Evolutionary conservation across 2,888 invertebrate species (phyloP).

Genomic region (Bembecia ichneumoniformis): DNA sequence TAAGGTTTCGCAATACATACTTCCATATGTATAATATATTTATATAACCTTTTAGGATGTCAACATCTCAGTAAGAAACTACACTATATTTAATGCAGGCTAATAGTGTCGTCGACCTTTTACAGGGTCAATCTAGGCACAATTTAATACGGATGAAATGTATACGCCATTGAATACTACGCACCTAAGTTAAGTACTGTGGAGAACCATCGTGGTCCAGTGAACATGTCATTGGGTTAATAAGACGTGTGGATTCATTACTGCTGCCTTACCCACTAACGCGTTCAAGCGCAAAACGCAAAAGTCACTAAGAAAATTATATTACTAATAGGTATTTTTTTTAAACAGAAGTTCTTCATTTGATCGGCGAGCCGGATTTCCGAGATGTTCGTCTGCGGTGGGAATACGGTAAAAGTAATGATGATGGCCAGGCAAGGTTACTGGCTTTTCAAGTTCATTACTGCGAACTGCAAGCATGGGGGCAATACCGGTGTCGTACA

Average conservation of each 20-base stretch:
- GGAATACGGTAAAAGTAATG: slow-evolving; percentile 67
- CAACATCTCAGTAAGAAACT: neutral
- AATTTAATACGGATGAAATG: slow-evolving; percentile 9
- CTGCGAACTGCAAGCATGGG: slow-evolving; percentile 86
- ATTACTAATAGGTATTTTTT: slow-evolving; percentile 9
- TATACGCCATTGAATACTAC: slow-evolving; percentile 10
- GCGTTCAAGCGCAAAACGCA: slow-evolving; percentile 9
- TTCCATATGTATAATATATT: no score
- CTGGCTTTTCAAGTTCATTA: slow-evolving; percentile 80
- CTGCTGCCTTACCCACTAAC: slow-evolving; percentile 12
- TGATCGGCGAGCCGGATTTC: slow-evolving; percentile 78
- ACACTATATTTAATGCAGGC: slow-evolving; percentile 1
- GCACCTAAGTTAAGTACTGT: slow-evolving; percentile 8
- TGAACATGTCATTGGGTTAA: slow-evolving; percentile 65
- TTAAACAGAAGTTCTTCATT: slow-evolving; percentile 71
- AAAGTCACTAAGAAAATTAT: slow-evolving; percentile 2
- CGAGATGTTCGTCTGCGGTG: slow-evolving; percentile 76
- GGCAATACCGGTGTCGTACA: slow-evolving; percentile 81
- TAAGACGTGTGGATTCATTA: slow-evolving; percentile 47
- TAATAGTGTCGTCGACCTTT: neutral
- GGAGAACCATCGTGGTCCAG: slow-evolving; percentile 29
- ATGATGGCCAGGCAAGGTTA: slow-evolving; percentile 49
- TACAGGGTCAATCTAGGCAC: slow-evolving; percentile 10
- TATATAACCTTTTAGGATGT: no score
- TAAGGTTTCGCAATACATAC: no score